Conservation (phyloP, 2,113 vertebrate genomes). For the Solenodon paradoxus region DNA sequence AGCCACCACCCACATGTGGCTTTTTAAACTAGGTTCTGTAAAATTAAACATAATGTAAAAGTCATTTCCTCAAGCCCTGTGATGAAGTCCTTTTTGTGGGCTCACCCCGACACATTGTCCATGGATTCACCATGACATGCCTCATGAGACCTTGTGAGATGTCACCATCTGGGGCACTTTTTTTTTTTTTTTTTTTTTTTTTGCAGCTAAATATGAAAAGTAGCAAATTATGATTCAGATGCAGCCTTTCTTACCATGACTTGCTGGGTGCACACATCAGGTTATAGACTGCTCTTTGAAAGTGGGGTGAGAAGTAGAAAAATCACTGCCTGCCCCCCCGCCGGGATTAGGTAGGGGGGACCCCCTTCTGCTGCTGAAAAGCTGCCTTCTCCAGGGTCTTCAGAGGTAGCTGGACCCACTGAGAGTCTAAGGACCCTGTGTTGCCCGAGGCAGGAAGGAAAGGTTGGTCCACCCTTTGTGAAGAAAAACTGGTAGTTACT, state of each 20-base stretch:
- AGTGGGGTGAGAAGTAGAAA: neutral
- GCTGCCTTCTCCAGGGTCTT: neutral
- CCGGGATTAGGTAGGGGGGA: neutral
- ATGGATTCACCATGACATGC: neutral
- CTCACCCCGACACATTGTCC: neutral
- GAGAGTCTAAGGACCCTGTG: accelerated
- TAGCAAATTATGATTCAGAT: neutral
- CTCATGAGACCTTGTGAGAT: neutral
- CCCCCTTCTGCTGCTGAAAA: neutral
- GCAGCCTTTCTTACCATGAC: neutral
- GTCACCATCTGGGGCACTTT: neutral
- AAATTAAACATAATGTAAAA: neutral
- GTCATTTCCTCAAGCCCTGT: neutral
- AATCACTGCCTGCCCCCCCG: neutral
- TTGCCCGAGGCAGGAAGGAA: neutral
- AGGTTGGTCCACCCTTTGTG: neutral
- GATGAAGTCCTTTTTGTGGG: neutral
- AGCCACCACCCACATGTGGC: neutral
- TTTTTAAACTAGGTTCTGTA: neutral
- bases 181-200: neutral
- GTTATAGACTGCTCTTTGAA: neutral
- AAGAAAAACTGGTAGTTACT: neutral
- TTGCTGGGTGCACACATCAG: neutral
- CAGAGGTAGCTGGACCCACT: neutral
- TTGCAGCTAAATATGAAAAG: neutral